Evolutionary conservation across 2,888 invertebrate species (phyloP).

Genomic region (Drosophila phalerata): DNA sequence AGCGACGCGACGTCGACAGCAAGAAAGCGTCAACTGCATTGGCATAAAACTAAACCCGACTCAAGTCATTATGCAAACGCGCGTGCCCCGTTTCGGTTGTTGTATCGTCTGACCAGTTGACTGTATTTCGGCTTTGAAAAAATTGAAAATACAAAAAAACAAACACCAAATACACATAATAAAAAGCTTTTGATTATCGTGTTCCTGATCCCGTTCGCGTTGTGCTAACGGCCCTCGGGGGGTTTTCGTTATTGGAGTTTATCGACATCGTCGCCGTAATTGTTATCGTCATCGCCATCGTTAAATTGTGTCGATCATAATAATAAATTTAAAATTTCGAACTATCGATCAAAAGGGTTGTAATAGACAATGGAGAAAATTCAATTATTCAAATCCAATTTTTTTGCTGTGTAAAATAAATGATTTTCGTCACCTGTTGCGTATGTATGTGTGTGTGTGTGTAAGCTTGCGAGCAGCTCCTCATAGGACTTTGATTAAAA

Average conservation of each 20-base stretch:
- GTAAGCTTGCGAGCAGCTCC: constrained; percentile 2
- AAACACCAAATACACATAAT: no score
- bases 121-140: constrained; percentile 20
- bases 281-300: constrained; percentile 7
- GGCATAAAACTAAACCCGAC: constrained; percentile 78
- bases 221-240: background rate
- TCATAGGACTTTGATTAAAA: background rate
- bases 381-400: constrained; percentile 25
- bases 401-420: constrained; percentile 21
- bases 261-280: constrained; percentile 1
- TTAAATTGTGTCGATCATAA: constrained; percentile 11
- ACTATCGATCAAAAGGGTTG: constrained; percentile 42
- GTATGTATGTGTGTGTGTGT: constrained; percentile 9
- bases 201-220: constrained; percentile 12
- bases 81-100: constrained; percentile 81
- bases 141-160: constrained; percentile 7
- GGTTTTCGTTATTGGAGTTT: background rate
- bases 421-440: constrained; percentile 7
- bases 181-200: constrained; percentile 17
- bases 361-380: constrained; percentile 47
- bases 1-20: constrained; percentile 19
- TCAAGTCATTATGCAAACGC: constrained; percentile 80
- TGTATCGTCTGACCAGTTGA: constrained; percentile 60
- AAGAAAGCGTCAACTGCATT: constrained; percentile 58
- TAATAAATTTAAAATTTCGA: constrained; percentile 35